These are phyloP conservation scores for Neosilurus mollespiculum DNA, from an alignment of 2,797 vertebrate genomes.

Conservation along the genomic window DNA sequence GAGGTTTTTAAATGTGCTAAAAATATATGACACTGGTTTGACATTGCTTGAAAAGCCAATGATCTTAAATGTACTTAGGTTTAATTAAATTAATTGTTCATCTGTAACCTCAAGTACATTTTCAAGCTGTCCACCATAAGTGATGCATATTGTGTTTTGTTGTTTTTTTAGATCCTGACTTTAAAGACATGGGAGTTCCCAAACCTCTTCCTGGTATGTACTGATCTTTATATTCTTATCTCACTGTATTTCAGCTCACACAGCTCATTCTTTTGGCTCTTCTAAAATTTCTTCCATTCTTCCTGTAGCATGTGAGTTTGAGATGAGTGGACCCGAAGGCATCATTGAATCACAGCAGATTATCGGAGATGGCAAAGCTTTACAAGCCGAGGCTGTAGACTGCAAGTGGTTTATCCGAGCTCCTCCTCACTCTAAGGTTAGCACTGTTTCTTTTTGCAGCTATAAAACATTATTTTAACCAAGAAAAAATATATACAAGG, in stretches of 20 bases:
- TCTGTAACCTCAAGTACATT: not conserved
- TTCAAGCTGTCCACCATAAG: not conserved
- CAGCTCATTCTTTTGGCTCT: not conserved
- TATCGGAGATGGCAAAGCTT: conserved; percentile 92
- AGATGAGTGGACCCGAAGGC: conserved; percentile 96
- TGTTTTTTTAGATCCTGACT: conserved; percentile 88
- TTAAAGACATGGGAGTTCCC: conserved; percentile 93
- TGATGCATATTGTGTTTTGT: conserved; percentile 10
- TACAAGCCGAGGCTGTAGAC: conserved; percentile 89
- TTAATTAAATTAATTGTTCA: not conserved
- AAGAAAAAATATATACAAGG: not conserved
- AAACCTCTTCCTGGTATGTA: conserved; percentile 97
- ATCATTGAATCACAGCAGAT: conserved; percentile 97
- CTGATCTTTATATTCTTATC: conserved; percentile 41
- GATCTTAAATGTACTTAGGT: not conserved
- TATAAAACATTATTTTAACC: not conserved
- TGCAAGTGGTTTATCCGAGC: conserved; percentile 99
- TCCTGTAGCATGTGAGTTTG: conserved; percentile 92
- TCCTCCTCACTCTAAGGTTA: conserved; percentile 94
- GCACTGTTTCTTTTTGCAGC: not conserved
- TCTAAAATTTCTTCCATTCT: conserved; percentile 10
- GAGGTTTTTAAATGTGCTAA: too few relatives aligned
- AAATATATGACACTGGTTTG: too few relatives aligned
- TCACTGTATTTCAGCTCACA: conserved; percentile 23
- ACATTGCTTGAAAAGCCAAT: not conserved